Base-by-base conservation (phyloP, 2,113 vertebrate species). In the Pionites leucogaster region DNA sequence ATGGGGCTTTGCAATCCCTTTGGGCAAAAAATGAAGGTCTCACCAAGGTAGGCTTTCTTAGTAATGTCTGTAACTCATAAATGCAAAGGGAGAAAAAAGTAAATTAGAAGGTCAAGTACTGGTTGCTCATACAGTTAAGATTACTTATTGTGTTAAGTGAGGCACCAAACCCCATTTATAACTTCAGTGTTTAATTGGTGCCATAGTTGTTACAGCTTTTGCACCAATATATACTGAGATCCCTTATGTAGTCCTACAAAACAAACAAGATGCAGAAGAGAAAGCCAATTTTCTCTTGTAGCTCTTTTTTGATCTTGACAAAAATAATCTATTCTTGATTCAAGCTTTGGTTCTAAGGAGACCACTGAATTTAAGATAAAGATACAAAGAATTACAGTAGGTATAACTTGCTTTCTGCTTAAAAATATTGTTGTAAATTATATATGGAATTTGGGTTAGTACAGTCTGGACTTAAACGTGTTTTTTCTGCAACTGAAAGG, bases 1-100 rank as follows among this genome's bases (percentile, higher is more conserved):
- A 94, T 25, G 96, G 98, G 71, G 79, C 97, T 11, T 79, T 97
- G 55, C 97, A 97, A 22, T 98, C 98, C 0, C 96, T 98, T 13
- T 96, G 99, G 98, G 81, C 96, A 87, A 80, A 97, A 84, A 97
- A 95, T 64, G 95, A 97, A 29, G 78, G 71, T 76, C 76, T 33
- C 74, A 29, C 80, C 80, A 93, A 98, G 98, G 98, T 98, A 97
- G 18, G 82, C 23, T 88, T 86, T 75, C 57, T 41, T 47, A 39
- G 33, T 59, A 78, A 25, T 19, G 28, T 13, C 35, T 25, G 11
- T 33, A 63, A 31, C 49, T 86, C 3, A 2, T 37, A 12, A 49
- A 9, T 7, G 19, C 52, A 71, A 1, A 50, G 27, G 24, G 22
- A 44, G 44, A n/a, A 60, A 41, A 27, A 39, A 64, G 6, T 22